Base-by-base conservation (phyloP, 2,888 invertebrate genomes). In the Campoletis raptor region DNA sequence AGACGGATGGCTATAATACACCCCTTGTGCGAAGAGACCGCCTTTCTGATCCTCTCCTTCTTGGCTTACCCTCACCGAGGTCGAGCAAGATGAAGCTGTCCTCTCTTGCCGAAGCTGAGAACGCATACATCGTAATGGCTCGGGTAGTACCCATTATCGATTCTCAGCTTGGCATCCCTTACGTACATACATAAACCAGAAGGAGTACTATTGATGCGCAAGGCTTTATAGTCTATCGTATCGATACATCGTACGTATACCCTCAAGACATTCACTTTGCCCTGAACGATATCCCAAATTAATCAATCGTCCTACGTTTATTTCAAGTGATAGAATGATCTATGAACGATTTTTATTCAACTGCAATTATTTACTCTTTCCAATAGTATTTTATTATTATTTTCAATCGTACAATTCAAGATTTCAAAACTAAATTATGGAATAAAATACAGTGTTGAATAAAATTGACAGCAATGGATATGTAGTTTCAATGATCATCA, bases 1-100 rank as follows among this genome's bases (percentile, higher is more conserved):
- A 87, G 87, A 87, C 85, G 82, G 85, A 89, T 85, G 81, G 81
- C 79, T 81, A 74, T 87, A 88, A 85, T 85, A 83, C 80, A 86
- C 57, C 66, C 52, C 67, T 79, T 64, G 48, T 67, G 81, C 81
- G 82, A 83, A 12, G 84, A 78, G 86, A 79, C 69, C 81, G 48
- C 24, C 36, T 40, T 67, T 15, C 30, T 54, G 48, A 57, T 48
- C 77, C 57, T 70, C 64, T 64, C 73, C 67, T 78, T 57, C 66
- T 40, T 69, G 37, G 42, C 64, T 36, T 12, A 69, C 18, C 37
- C 54, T 66, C 67, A 77, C 42, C 21, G 64, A 57, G 72, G 45
- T 77, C 52, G 70, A 83, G 64, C 81, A 74, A 81, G 78, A 87
- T 82, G 74, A 66, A 84, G 81, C 66, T 84, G 79, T 87, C 36